A percentile compares a stretch with the other conserved stretches of the same genome.
Conservation (phyloP, 2,113 vertebrate species). For the Microcebus lehilahytsara region DNA sequence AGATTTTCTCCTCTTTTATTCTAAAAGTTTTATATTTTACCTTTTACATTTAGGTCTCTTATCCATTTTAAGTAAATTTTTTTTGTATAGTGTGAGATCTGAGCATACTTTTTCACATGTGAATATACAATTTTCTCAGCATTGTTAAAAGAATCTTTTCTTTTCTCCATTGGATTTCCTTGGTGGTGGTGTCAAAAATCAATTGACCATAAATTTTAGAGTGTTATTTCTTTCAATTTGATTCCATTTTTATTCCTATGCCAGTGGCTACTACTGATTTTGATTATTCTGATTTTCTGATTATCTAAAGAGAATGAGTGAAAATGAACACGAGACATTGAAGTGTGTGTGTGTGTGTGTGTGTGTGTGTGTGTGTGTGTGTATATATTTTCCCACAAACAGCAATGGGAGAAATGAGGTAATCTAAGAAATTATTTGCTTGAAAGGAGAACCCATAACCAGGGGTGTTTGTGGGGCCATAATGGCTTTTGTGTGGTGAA, state of each 20-base stretch:
- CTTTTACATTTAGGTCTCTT: not conserved
- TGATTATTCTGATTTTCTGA: conserved; percentile 17
- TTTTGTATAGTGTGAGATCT: not conserved
- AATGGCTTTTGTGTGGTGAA: not conserved
- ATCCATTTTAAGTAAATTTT: conserved; percentile 8
- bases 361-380: no score
- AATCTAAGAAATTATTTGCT: conserved; percentile 2
- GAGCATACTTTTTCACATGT: not conserved
- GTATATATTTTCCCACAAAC: not conserved
- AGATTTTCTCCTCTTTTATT: not conserved
- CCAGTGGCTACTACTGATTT: not conserved
- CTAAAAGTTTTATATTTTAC: not conserved
- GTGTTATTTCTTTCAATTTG: not conserved
- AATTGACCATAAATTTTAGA: not conserved
- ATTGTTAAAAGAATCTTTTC: not conserved
- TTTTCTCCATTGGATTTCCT: not conserved
- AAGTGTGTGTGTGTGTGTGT: not conserved
- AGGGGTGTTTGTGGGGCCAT: not conserved
- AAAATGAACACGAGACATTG: not conserved
- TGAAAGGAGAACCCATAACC: not conserved
- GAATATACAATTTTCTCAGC: not conserved
- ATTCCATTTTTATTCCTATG: not conserved
- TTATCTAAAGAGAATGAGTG: conserved; percentile 12
- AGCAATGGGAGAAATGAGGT: not conserved
- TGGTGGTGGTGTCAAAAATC: not conserved